Base-by-base conservation (phyloP, 2,113 vertebrate genomes). In the Leucopternis melanops region DNA sequence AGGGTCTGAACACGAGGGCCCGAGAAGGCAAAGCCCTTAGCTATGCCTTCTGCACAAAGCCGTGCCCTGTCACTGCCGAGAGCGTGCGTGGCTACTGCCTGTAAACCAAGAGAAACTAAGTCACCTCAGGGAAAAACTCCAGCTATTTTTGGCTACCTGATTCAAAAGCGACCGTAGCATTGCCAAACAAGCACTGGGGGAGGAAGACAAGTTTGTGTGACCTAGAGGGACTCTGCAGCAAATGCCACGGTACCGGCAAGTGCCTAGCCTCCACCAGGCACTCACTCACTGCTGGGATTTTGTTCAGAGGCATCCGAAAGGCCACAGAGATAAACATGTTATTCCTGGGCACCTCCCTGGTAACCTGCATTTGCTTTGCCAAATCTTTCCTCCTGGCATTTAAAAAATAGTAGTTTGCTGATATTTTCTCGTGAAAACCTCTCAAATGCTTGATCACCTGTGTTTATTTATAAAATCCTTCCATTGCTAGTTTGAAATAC, bases 241-340 rank as follows among this genome's bases (percentile, higher is more conserved):
- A 42, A 47, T 36, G 34, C 17, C 3, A 2, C 10, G 12, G 27
- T 11, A 67, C 16, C 10, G 4, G 40, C 31, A 80, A 55, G 29
- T 1, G 1, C 29, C 47, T 66, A 31, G n/a, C 42, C 55, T 70
- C 31, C 31, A 36, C 40, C 27, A 20, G 17, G 32, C 42, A 40
- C n/a, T 36, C n/a, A 3, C 10, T 59, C 29, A 8, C 45, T 50
- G 55, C 59, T 22, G 29, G 50, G 11, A 25, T 67, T 82, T 77
- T 77, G 26, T n/a, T 62, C 63, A 77, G 66, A 69, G 34, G 15
- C 10, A n/a, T 15, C 36, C 3, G 1, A 75, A 94, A 66, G n/a
- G 26, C 69, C 32, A 27, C 4, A 55, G 67, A 65, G 20, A 70
- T 21, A 21, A 2, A 14, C 0, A 0, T 71, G 11, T 25, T 86